Percentiles rank a stretch among this genome's conserved stretches.
These are phyloP conservation scores for Trichosurus vulpecula DNA, from an alignment of 2,797 vertebrate species.

Conservation along the genomic window DNA sequence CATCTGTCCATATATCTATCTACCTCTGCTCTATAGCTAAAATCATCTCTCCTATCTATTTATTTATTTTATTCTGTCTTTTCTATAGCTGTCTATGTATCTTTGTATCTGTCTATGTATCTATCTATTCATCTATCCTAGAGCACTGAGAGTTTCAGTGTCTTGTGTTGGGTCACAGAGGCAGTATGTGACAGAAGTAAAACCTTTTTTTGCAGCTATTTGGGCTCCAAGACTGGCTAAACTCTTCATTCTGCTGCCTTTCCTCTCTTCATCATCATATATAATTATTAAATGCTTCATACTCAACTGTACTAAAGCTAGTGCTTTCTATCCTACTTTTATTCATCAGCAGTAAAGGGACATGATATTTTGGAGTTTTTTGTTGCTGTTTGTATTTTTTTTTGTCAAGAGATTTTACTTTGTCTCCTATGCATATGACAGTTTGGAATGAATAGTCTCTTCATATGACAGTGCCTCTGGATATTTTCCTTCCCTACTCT, in stretches of 20 bases:
- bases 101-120: neutral
- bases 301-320: neutral
- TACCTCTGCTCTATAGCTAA: neutral
- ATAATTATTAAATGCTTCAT: neutral
- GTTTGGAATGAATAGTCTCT: neutral
- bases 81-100: no score
- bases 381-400: neutral
- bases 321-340: neutral
- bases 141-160: neutral
- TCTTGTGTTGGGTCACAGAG: neutral
- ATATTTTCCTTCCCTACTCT: constrained; percentile 21
- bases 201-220: neutral
- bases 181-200: neutral
- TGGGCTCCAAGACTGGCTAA: neutral
- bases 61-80: no score
- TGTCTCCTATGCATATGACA: neutral
- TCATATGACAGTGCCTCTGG: neutral
- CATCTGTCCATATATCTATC: no score
- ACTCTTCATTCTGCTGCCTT: neutral
- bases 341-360: neutral
- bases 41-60: no score
- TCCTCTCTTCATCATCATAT: neutral
- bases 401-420: neutral
- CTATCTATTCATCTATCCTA: neutral
- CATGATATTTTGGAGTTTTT: neutral